phyloP scores from a whole-genome alignment of 2,888 invertebrate genomes.

The Amphipoea oculea region DNA sequence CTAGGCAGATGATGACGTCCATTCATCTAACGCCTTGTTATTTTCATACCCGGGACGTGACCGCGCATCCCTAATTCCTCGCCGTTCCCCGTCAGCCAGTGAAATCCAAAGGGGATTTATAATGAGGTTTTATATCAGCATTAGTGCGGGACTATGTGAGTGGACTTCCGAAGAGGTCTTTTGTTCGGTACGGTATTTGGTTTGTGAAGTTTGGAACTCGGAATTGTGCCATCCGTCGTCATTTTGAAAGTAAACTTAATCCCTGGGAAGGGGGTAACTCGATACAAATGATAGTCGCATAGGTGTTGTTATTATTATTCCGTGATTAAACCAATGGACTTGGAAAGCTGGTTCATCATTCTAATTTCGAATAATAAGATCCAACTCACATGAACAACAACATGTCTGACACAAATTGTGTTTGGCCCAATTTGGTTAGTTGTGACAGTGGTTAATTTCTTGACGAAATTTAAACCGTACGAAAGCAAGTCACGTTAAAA shows the following conservation, averaged over 20 bases:
- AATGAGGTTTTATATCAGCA: slow-evolving; percentile 72
- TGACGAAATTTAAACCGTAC: slow-evolving; percentile 4
- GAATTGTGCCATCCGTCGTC: background rate
- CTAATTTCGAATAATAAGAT: background rate
- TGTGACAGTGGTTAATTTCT: slow-evolving; percentile 15
- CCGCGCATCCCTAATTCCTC: slow-evolving; percentile 80
- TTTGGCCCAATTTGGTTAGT: slow-evolving; percentile 13
- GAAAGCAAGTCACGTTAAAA: slow-evolving; percentile 3
- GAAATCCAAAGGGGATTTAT: slow-evolving; percentile 71
- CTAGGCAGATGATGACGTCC: no score
- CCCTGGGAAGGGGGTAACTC: background rate
- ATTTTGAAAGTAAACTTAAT: background rate
- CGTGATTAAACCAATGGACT: background rate
- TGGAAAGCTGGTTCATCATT: background rate
- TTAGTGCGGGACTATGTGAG: slow-evolving; percentile 58
- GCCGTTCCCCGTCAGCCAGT: slow-evolving; percentile 53
- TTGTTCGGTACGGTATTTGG: slow-evolving; percentile 30
- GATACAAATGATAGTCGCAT: background rate
- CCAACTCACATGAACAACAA: background rate
- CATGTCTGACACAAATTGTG: slow-evolving; percentile 11
- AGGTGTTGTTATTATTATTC: background rate
- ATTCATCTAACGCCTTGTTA: slow-evolving; percentile 72
- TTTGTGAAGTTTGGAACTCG: slow-evolving; percentile 10
- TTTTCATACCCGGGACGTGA: slow-evolving; percentile 83
- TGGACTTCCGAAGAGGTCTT: slow-evolving; percentile 46